Evolutionary conservation across 2,113 vertebrate genomes (phyloP).

Genomic region (Thunnus maccoyii): DNA sequence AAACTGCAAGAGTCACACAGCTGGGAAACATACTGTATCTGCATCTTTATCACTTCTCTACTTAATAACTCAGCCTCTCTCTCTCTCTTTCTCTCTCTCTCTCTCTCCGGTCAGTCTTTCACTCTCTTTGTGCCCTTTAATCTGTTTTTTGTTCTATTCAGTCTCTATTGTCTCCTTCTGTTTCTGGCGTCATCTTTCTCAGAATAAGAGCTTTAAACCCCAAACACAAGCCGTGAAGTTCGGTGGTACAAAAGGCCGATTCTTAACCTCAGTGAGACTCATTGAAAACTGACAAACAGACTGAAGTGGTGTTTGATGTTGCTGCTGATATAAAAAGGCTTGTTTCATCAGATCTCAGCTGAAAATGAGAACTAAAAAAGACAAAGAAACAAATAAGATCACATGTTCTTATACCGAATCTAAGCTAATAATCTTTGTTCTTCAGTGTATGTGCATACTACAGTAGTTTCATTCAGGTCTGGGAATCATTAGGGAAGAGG

Average conservation of each 20-base stretch:
- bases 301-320: constrained; percentile 2
- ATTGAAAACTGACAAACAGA: constrained; percentile 14
- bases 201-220: constrained; percentile 1
- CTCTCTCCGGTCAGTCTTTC: background rate
- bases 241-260: constrained; percentile 1
- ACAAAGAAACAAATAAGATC: too few relatives aligned
- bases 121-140: background rate
- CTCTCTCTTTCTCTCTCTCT: background rate
- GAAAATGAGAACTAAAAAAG: background rate
- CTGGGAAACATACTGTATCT: constrained; percentile 53
- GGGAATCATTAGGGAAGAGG: constrained; percentile 1
- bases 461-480: background rate
- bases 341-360: background rate
- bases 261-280: constrained; percentile 6
- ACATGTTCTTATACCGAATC: background rate
- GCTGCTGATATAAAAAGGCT: background rate
- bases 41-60: background rate
- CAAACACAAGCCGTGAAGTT: background rate
- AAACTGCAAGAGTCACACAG: constrained; percentile 43
- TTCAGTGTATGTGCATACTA: too few relatives aligned
- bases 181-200: constrained; percentile 8
- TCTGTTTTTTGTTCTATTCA: background rate
- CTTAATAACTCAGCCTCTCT: background rate
- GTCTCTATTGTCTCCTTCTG: background rate
- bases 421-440: background rate